A percentile compares a stretch with the other conserved stretches of the same genome.
Conservation (phyloP, 1,140 invertebrate genomes). For the Hestina assimilis region DNA sequence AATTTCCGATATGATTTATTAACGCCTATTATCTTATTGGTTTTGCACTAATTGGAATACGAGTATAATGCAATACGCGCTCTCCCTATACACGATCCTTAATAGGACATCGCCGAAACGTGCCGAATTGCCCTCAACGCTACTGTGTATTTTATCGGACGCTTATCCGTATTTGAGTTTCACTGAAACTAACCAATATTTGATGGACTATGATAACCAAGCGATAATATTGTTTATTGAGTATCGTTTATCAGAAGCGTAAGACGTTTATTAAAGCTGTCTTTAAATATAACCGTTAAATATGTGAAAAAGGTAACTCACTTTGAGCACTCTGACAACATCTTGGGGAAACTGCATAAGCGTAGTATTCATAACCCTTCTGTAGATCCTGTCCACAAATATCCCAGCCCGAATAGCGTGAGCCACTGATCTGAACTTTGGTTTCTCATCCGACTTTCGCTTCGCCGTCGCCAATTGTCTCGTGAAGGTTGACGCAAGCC, state of each 20-base stretch:
- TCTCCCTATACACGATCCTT: neutral
- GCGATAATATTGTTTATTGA: neutral
- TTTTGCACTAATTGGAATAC: slow-evolving; percentile 13
- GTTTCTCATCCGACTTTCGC: slow-evolving; percentile 87
- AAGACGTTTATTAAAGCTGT: too few relatives aligned
- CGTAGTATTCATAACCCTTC: slow-evolving; percentile 90
- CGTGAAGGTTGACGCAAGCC: slow-evolving; percentile 98
- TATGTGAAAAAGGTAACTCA: slow-evolving; percentile 68
- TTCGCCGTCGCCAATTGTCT: slow-evolving; percentile 88
- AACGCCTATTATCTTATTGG: slow-evolving; percentile 10
- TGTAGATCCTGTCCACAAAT: slow-evolving; percentile 97
- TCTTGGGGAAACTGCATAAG: slow-evolving; percentile 94
- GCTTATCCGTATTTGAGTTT: neutral
- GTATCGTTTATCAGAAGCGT: too few relatives aligned
- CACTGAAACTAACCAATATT: neutral
- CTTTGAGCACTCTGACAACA: slow-evolving; percentile 93
- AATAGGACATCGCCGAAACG: slow-evolving; percentile 13
- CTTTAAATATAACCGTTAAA: neutral
- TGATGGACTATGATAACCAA: neutral
- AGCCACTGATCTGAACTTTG: slow-evolving; percentile 96
- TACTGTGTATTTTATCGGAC: slow-evolving; percentile 3
- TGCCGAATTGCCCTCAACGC: slow-evolving; percentile 11
- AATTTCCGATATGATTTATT: slow-evolving; percentile 4
- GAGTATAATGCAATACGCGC: neutral
- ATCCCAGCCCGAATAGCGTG: slow-evolving; percentile 98